These are phyloP conservation scores for Zophobas atratus DNA, from an alignment of 1,140 invertebrate genomes.

Conservation along the genomic window DNA sequence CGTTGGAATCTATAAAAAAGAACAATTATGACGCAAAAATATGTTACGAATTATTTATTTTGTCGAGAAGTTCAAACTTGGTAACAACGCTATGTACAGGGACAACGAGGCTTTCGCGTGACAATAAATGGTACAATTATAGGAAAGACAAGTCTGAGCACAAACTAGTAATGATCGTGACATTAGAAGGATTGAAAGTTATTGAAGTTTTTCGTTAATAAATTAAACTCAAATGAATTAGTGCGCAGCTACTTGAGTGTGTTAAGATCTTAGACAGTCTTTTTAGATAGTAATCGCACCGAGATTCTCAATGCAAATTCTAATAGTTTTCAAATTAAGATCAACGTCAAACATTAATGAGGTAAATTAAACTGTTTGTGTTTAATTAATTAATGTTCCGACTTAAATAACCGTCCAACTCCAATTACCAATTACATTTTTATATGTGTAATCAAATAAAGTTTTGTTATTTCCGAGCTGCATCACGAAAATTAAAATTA, in stretches of 20 bases:
- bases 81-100: background rate
- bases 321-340: background rate
- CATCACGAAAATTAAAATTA: no score
- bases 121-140: slow-evolving; percentile 5
- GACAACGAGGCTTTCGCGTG: slow-evolving; percentile 1
- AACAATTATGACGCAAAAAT: background rate
- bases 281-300: no score
- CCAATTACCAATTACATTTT: background rate
- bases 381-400: slow-evolving; percentile 5
- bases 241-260: no score
- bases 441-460: background rate
- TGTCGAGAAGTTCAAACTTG: background rate
- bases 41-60: background rate
- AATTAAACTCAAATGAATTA: no score
- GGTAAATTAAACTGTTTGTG: slow-evolving; percentile 2
- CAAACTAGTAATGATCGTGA: background rate
- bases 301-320: background rate
- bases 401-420: background rate
- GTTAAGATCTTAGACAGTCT: no score
- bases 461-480: no score
- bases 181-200: background rate
- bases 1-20: background rate
- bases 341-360: background rate
- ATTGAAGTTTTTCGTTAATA: no score
- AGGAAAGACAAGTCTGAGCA: background rate